Base-by-base conservation (phyloP, 1,140 invertebrate species). In the Halyomorpha halys region DNA sequence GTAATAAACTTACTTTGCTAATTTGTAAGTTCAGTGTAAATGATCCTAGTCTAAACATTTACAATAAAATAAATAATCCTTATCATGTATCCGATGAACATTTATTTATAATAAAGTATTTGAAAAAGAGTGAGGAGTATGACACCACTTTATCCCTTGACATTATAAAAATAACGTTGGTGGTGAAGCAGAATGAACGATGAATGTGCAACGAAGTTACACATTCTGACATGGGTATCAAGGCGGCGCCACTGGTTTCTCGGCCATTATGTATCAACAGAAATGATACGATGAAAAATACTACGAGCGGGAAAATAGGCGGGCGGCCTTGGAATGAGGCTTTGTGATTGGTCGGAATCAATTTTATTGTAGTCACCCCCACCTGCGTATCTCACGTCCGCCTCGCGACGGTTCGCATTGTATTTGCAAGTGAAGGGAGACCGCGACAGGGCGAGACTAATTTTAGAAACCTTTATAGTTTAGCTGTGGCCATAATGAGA, bases 271-370 rank as follows among this genome's bases (percentile, higher is more conserved):
- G 6, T 8, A 19, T 18, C 47, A 49, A 21, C 11, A n/a, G 21
- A 49, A 49, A 49, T 19, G 47, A 18, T 49, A n/a, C n/a, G 21
- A 49, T 19, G 47, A 49, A 49, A 49, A 49, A 19, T 19, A 21
- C 47, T 19, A 49, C 2, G 21, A 5, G 21, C 47, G 21, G 47
- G 21, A 49, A 49, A 49, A 49, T 19, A 49, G 21, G 47, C 21
- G 47, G 21, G 5, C n/a, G 21, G 47, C n/a, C 21, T 49, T 49
- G n/a, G 21, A 49, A 49, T 49, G 21, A 49, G 47, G 47, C 47
- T 18, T 49, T 49, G n/a, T 49, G 47, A 49, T 49, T 49, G 47
- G 47, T 49, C 47, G 47, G 47, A 49, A n/a, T 49, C 47, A 49
- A 49, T 49, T 49, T 49, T 49, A 49, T 49, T 49, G 47, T 49